Conservation (phyloP, 2,888 invertebrate species). For the Cosmia trapezina region DNA sequence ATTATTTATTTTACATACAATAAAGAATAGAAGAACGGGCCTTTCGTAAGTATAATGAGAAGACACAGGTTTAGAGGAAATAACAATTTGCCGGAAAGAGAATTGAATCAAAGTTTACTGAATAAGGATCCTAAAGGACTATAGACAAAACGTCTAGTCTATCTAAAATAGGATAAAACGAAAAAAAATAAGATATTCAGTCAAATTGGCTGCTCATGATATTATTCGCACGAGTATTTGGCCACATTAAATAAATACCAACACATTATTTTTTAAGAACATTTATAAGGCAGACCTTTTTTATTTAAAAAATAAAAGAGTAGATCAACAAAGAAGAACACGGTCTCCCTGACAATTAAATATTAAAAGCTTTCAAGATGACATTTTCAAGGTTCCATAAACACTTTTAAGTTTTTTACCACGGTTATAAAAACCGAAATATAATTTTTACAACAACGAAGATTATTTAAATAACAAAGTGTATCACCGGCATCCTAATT, state of each 20-base stretch:
- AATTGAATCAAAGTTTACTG: too few relatives aligned
- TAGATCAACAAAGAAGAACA: constrained; percentile 21
- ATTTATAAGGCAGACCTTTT: background rate
- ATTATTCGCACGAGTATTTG: background rate
- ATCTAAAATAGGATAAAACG: too few relatives aligned
- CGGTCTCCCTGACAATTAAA: constrained; percentile 20
- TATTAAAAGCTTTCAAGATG: constrained; percentile 25
- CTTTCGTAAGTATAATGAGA: too few relatives aligned
- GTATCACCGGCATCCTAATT: too few relatives aligned
- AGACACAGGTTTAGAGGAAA: too few relatives aligned
- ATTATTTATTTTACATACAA: too few relatives aligned
- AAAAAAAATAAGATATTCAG: too few relatives aligned
- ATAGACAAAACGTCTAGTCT: too few relatives aligned
- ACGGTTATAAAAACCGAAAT: background rate
- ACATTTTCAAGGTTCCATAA: constrained; percentile 19
- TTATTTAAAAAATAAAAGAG: background rate
- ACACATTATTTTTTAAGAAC: background rate
- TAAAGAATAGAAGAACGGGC: too few relatives aligned
- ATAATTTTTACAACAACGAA: background rate
- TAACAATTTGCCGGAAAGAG: too few relatives aligned
- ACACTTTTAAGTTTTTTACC: background rate
- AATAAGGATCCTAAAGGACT: too few relatives aligned
- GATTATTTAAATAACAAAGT: background rate
- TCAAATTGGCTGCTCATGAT: background rate
- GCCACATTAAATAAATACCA: too few relatives aligned